Percentiles rank a stretch among this genome's conserved stretches.
phyloP scores from a whole-genome alignment of 37 sponge, comb jelly and placozoan genomes.

The Haliclona indistincta region DNA sequence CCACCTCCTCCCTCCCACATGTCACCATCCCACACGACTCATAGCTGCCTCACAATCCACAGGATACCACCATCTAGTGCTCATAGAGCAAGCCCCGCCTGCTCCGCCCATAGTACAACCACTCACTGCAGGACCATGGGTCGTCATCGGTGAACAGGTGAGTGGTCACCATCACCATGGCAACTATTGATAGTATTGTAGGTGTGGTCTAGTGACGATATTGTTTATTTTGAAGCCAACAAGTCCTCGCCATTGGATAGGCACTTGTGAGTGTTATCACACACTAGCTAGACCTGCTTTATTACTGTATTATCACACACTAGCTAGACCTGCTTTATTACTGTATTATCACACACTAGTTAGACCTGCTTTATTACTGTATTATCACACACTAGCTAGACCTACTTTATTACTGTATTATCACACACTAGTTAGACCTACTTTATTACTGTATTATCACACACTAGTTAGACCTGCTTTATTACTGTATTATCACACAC shows the following conservation, averaged over 20 bases:
- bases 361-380: no score
- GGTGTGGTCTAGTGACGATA: conserved; percentile 67
- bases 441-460: no score
- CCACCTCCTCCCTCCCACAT: conserved; percentile 9
- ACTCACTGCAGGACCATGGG: conserved; percentile 63
- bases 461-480: no score
- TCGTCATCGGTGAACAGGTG: conserved; percentile 52
- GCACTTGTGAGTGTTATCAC: conserved; percentile 70
- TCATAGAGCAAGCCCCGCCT: conserved; percentile 27
- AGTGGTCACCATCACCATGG: not conserved
- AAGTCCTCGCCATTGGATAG: conserved; percentile 49
- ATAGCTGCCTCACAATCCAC: conserved; percentile 36
- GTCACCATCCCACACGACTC: conserved; percentile 2
- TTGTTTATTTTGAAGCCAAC: conserved; percentile 73
- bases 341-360: no score
- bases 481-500: no score
- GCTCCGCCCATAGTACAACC: not conserved
- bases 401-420: no score
- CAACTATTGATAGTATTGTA: conserved; percentile 5
- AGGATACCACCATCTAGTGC: conserved; percentile 64
- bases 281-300: not conserved
- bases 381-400: no score
- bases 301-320: no score
- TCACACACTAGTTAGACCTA: no score
- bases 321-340: not conserved